phyloP scores from a whole-genome alignment of 2,113 vertebrate species.

The Cynocephalus volans region DNA sequence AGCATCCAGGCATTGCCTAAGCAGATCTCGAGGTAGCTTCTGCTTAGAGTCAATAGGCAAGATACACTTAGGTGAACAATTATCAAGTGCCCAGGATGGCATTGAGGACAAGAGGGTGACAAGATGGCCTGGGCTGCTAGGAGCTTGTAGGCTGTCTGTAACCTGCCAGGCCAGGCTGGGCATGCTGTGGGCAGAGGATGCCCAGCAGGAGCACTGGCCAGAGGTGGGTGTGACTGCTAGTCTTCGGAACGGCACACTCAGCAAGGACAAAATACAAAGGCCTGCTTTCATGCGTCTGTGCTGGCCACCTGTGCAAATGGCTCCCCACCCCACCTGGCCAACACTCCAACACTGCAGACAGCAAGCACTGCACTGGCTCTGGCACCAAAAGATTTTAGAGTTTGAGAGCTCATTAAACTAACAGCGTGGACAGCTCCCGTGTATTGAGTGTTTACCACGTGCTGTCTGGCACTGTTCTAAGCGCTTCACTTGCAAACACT shows the following conservation, averaged over 20 bases:
- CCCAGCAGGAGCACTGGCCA: neutral
- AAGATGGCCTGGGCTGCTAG: neutral
- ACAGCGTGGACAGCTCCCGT: neutral
- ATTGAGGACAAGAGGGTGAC: neutral
- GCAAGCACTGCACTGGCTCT: neutral
- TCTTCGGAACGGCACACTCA: fast-evolving
- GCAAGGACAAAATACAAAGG: neutral
- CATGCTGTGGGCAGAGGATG: neutral
- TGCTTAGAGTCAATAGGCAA: neutral
- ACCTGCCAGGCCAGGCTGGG: neutral
- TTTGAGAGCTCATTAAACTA: neutral
- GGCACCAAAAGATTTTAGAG: neutral
- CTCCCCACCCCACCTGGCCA: neutral
- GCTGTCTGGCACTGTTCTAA: neutral
- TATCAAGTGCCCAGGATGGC: neutral
- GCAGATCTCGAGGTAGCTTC: neutral
- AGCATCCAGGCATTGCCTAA: neutral
- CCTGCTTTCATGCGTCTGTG: neutral
- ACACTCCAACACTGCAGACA: neutral
- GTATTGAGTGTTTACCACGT: fast-evolving
- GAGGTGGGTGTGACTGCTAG: neutral
- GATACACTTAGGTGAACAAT: neutral
- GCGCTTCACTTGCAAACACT: neutral
- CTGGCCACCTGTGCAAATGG: neutral
- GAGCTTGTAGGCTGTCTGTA: neutral